These are phyloP conservation scores for Budorcas taxicolor DNA, from an alignment of 2,113 vertebrate genomes.

Conservation along the genomic window DNA sequence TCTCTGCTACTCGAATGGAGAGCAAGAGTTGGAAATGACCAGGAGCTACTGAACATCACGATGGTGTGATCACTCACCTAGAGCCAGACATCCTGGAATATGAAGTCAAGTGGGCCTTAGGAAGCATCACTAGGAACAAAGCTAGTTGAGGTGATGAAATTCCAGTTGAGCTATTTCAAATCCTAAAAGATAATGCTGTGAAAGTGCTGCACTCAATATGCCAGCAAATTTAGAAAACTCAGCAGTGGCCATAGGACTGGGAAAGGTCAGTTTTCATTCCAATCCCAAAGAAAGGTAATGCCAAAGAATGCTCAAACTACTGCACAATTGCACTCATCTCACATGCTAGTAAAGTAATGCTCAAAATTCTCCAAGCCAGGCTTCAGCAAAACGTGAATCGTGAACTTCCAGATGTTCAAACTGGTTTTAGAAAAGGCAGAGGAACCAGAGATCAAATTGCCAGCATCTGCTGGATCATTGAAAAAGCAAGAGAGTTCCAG, in stretches of 20 bases:
- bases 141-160: background rate
- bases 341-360: background rate
- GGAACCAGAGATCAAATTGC: background rate
- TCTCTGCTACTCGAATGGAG: background rate
- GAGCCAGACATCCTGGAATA: background rate
- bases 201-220: background rate
- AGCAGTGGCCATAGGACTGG: background rate
- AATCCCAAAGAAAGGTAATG: background rate
- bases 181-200: background rate
- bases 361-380: background rate
- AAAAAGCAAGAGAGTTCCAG: background rate
- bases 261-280: background rate
- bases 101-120: background rate
- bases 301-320: background rate
- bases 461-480: fast-evolving
- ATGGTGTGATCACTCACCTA: background rate
- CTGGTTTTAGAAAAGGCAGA: background rate
- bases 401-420: background rate
- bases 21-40: background rate
- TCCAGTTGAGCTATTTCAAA: background rate
- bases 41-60: fast-evolving
- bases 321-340: background rate
- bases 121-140: background rate
- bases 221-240: background rate
- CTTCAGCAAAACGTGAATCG: fast-evolving